These are phyloP conservation scores for Odontamblyopus rebecca DNA, from an alignment of 2,797 vertebrate species.

Conservation along the genomic window DNA sequence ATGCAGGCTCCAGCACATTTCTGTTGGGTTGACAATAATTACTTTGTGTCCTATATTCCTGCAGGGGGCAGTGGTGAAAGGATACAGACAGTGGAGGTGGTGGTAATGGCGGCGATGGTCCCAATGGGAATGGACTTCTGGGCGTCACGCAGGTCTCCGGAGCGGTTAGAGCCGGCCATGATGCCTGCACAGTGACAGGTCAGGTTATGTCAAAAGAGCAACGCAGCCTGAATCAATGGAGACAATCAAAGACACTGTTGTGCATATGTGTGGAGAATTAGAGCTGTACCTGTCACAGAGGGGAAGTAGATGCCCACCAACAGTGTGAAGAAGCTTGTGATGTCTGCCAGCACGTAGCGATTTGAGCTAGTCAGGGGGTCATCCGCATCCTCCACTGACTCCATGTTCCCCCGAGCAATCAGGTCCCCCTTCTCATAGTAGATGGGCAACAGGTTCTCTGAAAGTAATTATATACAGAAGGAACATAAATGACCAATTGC, in stretches of 20 bases:
- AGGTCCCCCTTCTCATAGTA: slow-evolving; percentile 89
- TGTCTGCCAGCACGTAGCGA: slow-evolving; percentile 92
- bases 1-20: no score
- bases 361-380: slow-evolving; percentile 81
- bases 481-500: background rate
- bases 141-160: slow-evolving; percentile 92
- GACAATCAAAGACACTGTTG: background rate
- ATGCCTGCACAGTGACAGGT: slow-evolving; percentile 78
- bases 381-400: slow-evolving; percentile 68
- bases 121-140: slow-evolving; percentile 97
- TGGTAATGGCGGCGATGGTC: slow-evolving; percentile 96
- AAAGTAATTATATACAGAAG: background rate
- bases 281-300: slow-evolving; percentile 89
- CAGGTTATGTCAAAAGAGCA: slow-evolving; percentile 7
- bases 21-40: background rate
- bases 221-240: slow-evolving; percentile 16
- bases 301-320: slow-evolving; percentile 98
- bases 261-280: background rate
- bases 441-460: slow-evolving; percentile 91
- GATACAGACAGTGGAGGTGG: slow-evolving; percentile 97
- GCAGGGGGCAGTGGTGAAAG: slow-evolving; percentile 60
- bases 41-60: slow-evolving; percentile 5
- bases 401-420: slow-evolving; percentile 75
- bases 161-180: slow-evolving; percentile 98
- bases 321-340: slow-evolving; percentile 94